Conservation (phyloP, 2,888 invertebrate genomes). For the Andricus quercusramuli region DNA sequence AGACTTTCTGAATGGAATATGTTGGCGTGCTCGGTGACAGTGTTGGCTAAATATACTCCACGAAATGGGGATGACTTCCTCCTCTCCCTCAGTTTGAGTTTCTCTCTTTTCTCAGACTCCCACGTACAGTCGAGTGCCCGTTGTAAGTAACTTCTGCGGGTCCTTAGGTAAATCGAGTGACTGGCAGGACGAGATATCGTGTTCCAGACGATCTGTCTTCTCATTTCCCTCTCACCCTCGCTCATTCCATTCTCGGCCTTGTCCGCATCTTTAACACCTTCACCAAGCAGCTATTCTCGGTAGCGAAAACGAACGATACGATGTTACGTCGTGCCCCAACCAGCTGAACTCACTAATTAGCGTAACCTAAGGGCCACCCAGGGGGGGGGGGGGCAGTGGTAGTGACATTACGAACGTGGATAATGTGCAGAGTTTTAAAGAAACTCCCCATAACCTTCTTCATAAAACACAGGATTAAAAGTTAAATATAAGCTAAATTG, state of each 20-base stretch:
- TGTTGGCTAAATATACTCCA: slow-evolving; percentile 33
- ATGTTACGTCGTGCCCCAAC: neutral
- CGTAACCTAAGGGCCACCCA: neutral
- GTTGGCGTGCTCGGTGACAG: slow-evolving; percentile 1
- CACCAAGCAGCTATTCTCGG: neutral
- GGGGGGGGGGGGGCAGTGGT: no score
- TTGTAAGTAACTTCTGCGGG: slow-evolving; percentile 40
- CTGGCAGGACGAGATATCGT: slow-evolving; percentile 52
- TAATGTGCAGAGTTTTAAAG: no score
- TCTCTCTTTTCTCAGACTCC: slow-evolving; percentile 34
- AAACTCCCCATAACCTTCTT: no score
- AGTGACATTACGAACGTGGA: no score
- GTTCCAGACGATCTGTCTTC: slow-evolving; percentile 46
- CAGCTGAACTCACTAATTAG: slow-evolving; percentile 32
- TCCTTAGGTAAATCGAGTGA: slow-evolving; percentile 50
- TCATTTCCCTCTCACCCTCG: slow-evolving; percentile 1
- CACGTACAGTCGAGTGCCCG: slow-evolving; percentile 24
- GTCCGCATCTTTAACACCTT: slow-evolving; percentile 40
- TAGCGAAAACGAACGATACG: slow-evolving; percentile 14
- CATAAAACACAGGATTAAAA: no score
- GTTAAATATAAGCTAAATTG: no score
- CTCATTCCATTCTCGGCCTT: slow-evolving; percentile 19
- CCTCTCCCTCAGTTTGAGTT: slow-evolving; percentile 6
- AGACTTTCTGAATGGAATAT: slow-evolving; percentile 29
- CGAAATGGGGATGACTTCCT: slow-evolving; percentile 15